A percentile compares a stretch with the other conserved stretches of the same genome.
These are phyloP conservation scores for Ptychochromis oligacanthus DNA, from an alignment of 2,113 vertebrate genomes.

Conservation along the genomic window DNA sequence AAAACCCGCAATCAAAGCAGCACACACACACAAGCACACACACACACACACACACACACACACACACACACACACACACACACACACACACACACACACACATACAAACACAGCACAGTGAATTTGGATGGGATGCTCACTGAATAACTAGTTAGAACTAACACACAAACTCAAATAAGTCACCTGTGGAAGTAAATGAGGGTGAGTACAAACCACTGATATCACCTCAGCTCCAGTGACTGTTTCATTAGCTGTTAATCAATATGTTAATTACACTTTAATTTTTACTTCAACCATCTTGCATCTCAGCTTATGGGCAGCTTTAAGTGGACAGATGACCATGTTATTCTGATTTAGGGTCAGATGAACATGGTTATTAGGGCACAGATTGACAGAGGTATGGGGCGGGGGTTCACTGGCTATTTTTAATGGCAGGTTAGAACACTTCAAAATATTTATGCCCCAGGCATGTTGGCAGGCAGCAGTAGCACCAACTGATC, in stretches of 20 bases:
- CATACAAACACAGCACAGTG: too few relatives aligned
- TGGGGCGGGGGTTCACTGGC: background rate
- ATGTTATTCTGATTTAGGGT: conserved; percentile 44
- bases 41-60: too few relatives aligned
- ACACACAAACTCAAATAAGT: conserved; percentile 26
- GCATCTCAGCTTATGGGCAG: background rate
- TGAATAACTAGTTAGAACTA: conserved; percentile 61
- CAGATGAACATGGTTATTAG: conserved; percentile 30
- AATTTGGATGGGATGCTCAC: conserved; percentile 31
- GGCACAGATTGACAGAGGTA: conserved; percentile 5
- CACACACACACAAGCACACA: too few relatives aligned
- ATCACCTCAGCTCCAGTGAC: background rate
- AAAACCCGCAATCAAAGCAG: too few relatives aligned
- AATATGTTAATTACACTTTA: background rate
- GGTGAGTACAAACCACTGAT: background rate
- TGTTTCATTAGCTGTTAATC: background rate
- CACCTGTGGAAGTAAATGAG: background rate
- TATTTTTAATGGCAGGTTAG: conserved; percentile 64
- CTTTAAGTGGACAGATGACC: background rate
- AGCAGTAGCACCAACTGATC: background rate
- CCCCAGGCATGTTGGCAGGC: conserved; percentile 31
- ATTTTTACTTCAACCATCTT: background rate
- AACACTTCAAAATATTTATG: conserved; percentile 59
- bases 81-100: too few relatives aligned
- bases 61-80: too few relatives aligned